These are phyloP conservation scores for Strigamia crassipes DNA, from an alignment of 2,888 invertebrate genomes.

Conservation along the genomic window DNA sequence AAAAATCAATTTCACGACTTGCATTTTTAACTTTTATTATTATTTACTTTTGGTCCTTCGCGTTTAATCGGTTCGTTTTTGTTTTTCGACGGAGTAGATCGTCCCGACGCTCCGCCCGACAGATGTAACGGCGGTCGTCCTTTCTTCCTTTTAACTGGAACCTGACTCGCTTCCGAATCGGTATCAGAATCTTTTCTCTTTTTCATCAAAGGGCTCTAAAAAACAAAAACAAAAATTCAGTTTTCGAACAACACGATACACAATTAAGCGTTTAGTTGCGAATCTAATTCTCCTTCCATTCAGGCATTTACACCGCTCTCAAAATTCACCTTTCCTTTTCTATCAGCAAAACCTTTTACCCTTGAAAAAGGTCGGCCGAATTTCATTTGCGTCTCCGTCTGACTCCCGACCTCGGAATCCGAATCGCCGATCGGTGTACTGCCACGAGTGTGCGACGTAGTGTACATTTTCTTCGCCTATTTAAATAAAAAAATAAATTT, in stretches of 20 bases:
- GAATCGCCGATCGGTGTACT: slow-evolving; percentile 52
- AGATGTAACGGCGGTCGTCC: slow-evolving; percentile 54
- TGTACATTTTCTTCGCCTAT: slow-evolving; percentile 50
- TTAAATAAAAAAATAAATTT: too few species aligned
- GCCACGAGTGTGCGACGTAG: slow-evolving; percentile 45
- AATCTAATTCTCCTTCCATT: too few species aligned
- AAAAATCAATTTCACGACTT: background rate
- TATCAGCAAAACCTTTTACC: slow-evolving; percentile 45
- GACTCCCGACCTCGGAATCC: slow-evolving; percentile 53
- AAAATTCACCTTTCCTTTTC: slow-evolving; percentile 11
- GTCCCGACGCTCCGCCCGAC: slow-evolving; percentile 54
- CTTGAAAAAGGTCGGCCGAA: slow-evolving; percentile 55
- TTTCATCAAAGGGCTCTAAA: slow-evolving; percentile 65
- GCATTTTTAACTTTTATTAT: background rate
- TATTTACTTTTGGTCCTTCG: slow-evolving; percentile 58
- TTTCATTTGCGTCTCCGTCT: slow-evolving; percentile 54
- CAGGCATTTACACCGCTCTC: too few species aligned
- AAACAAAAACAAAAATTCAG: slow-evolving; percentile 52
- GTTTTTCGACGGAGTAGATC: slow-evolving; percentile 57
- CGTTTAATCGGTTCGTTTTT: slow-evolving; percentile 55
- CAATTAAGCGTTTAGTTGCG: background rate
- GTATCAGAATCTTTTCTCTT: slow-evolving; percentile 72
- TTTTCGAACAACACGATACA: background rate
- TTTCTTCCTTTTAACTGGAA: slow-evolving; percentile 52
- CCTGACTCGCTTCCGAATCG: slow-evolving; percentile 66